phyloP scores from a whole-genome alignment of 2,113 vertebrate genomes.

The Heteronetta atricapilla region DNA sequence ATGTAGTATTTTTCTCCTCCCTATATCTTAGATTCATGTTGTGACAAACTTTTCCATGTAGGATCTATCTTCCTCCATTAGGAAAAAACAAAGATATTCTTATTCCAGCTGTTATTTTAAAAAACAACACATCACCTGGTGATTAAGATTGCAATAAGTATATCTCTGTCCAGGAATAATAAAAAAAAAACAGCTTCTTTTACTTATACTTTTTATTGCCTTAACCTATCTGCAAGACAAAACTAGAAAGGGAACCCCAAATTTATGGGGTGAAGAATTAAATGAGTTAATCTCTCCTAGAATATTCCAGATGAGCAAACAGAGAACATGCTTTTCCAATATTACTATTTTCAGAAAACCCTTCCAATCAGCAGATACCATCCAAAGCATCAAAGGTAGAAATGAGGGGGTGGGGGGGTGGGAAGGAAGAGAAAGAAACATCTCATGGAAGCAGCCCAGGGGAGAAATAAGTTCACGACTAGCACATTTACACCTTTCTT shows the following conservation, averaged over 20 bases:
- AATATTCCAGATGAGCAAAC: not conserved
- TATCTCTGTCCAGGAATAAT: not conserved
- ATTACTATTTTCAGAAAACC: not conserved
- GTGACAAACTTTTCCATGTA: not conserved
- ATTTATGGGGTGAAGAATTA: constrained; percentile 6
- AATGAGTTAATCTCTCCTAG: not conserved
- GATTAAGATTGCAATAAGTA: not conserved
- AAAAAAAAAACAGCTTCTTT: not conserved
- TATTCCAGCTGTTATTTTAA: not conserved
- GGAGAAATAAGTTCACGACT: constrained; percentile 57
- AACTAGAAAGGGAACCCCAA: not conserved
- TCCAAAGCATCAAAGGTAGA: not conserved
- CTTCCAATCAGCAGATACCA: not conserved
- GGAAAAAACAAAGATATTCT: not conserved
- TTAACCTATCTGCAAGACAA: not conserved
- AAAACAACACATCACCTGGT: not conserved
- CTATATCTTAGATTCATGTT: not conserved
- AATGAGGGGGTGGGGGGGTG: not conserved
- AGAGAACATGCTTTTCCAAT: constrained; percentile 5
- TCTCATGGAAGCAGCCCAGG: constrained; percentile 45
- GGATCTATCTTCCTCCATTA: not conserved
- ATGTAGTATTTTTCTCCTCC: not conserved
- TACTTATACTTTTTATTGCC: not conserved
- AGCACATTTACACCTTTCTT: constrained; percentile 70
- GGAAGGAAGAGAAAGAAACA: constrained; percentile 44